phyloP scores from a whole-genome alignment of 2,888 invertebrate genomes.

The Drosophila tanythrix region DNA sequence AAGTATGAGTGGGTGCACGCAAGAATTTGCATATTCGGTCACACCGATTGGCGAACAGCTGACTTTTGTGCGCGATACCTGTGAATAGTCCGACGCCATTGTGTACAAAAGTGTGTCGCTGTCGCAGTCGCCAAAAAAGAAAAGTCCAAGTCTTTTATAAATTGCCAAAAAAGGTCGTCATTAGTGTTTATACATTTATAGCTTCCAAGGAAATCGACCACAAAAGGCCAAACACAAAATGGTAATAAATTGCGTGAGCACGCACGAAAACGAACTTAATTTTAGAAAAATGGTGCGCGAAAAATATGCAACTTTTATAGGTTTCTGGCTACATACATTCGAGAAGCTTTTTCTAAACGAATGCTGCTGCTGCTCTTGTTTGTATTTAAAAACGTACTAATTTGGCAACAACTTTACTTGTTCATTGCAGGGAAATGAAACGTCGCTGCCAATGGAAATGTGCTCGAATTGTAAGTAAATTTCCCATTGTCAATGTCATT shows the following conservation, averaged over 20 bases:
- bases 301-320: constrained; percentile 50
- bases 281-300: constrained; percentile 28
- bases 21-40: constrained; percentile 1
- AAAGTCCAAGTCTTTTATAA: constrained; percentile 44
- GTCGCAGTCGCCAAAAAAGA: constrained; percentile 46
- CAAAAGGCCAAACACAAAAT: constrained; percentile 49
- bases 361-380: constrained; percentile 4
- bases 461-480: constrained; percentile 66
- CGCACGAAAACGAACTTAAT: background rate
- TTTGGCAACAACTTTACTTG: constrained; percentile 8
- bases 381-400: constrained; percentile 6
- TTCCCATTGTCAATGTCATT: constrained; percentile 47
- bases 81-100: constrained; percentile 57
- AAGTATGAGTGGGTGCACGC: background rate
- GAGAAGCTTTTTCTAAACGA: constrained; percentile 13
- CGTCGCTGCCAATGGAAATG: constrained; percentile 72
- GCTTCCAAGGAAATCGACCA: constrained; percentile 47
- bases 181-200: constrained; percentile 51
- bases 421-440: constrained; percentile 64
- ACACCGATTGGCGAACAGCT: constrained; percentile 39
- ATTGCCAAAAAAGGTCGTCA: constrained; percentile 44
- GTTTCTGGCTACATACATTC: constrained; percentile 14
- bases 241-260: constrained; percentile 41
- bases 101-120: constrained; percentile 63
- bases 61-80: constrained; percentile 34